Percentiles rank a stretch among this genome's conserved stretches.
phyloP scores from a whole-genome alignment of 2,797 vertebrate genomes.

The Brachyalestes nurse region DNA sequence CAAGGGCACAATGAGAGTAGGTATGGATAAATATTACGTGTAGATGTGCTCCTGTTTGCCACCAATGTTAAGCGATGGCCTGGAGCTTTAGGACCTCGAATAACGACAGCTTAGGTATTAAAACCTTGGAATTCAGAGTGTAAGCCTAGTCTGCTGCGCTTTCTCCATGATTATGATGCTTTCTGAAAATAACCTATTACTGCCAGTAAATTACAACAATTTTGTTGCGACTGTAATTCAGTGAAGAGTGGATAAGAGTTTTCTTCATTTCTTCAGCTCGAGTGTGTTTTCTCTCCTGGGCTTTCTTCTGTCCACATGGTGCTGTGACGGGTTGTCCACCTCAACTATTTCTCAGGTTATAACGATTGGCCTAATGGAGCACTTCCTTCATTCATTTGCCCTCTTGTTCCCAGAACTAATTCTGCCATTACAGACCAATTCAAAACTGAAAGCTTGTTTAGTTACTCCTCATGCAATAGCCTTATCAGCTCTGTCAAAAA shows the following conservation, averaged over 20 bases:
- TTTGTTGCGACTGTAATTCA: conserved; percentile 20
- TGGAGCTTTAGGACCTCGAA: background rate
- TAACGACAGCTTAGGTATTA: background rate
- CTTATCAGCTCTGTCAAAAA: conserved; percentile 27
- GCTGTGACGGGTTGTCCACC: background rate
- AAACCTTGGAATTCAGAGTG: conserved; percentile 5
- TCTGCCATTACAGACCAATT: conserved; percentile 28
- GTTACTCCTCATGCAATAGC: conserved; percentile 35
- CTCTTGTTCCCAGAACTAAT: conserved; percentile 44
- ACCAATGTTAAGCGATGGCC: background rate
- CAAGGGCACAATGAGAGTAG: background rate
- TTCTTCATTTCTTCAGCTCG: conserved; percentile 8
- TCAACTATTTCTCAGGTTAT: background rate
- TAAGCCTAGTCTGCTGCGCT: background rate
- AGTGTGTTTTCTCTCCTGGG: background rate
- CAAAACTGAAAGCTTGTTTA: conserved; percentile 34
- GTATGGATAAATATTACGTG: background rate
- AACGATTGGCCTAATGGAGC: background rate
- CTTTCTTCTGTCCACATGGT: conserved; percentile 1
- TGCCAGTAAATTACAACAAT: background rate
- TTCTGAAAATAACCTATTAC: conserved; percentile 5
- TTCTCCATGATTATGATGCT: background rate
- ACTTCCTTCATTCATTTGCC: conserved; percentile 28
- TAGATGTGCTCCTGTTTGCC: conserved; percentile 4
- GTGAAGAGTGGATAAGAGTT: conserved; percentile 1